Evolutionary conservation across 2,113 vertebrate genomes (phyloP).

Genomic region (Hirundichthys speculiger): DNA sequence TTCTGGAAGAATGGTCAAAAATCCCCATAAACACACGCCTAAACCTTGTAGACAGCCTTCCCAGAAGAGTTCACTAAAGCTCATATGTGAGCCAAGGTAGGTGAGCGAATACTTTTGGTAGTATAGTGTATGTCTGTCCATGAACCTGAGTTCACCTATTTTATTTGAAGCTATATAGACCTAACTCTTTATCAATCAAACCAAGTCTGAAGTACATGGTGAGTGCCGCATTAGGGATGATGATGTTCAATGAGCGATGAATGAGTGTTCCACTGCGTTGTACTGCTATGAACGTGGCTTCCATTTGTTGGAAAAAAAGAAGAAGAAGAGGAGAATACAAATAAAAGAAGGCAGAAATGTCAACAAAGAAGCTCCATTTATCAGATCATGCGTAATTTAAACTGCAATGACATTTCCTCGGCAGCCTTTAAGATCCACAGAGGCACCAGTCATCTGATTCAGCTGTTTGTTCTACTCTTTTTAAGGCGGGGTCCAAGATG

Average conservation of each 20-base stretch:
- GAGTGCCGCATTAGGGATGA: neutral
- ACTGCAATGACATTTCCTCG: constrained; percentile 66
- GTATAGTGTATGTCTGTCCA: too few species aligned
- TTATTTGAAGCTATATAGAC: neutral
- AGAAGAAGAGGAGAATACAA: neutral
- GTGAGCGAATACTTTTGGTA: too few species aligned
- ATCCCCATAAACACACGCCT: too few species aligned
- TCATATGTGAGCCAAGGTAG: too few species aligned
- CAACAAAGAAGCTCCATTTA: constrained; percentile 46
- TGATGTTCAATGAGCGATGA: neutral
- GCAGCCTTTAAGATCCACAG: constrained; percentile 51
- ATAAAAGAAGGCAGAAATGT: constrained; percentile 28
- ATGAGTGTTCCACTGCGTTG: neutral
- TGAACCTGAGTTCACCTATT: too few species aligned
- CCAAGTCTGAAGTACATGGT: neutral
- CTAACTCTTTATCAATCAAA: neutral
- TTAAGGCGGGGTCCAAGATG: constrained; percentile 30
- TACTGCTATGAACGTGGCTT: neutral
- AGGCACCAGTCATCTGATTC: constrained; percentile 46
- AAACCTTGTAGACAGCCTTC: too few species aligned
- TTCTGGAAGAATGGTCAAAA: too few species aligned
- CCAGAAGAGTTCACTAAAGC: too few species aligned
- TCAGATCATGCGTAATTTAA: constrained; percentile 59
- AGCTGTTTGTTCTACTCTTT: constrained; percentile 59
- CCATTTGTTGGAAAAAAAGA: neutral